Conservation (phyloP, 2,797 vertebrate genomes). For the Eulemur rubriventer region DNA sequence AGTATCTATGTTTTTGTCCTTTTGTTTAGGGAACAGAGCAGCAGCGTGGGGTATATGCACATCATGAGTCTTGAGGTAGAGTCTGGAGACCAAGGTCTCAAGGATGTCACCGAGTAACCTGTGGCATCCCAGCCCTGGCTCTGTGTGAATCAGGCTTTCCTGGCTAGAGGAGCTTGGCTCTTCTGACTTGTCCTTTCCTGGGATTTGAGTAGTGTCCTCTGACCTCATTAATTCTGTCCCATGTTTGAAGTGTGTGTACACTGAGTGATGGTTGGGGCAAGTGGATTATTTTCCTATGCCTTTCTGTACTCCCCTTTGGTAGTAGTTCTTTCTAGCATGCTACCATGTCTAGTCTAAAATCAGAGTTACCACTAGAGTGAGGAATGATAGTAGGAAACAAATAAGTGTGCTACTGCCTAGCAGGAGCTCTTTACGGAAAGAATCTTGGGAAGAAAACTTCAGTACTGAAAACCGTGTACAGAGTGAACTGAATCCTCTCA, state of each 20-base stretch:
- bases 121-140: background rate
- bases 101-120: background rate
- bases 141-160: background rate
- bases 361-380: background rate
- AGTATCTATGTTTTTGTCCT: background rate
- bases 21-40: slow-evolving; percentile 19
- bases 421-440: background rate
- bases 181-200: slow-evolving; percentile 12
- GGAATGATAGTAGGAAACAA: background rate
- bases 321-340: background rate
- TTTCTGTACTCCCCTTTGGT: background rate
- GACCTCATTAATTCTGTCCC: background rate
- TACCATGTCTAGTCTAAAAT: background rate
- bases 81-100: background rate
- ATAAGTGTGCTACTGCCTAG: background rate
- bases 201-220: background rate
- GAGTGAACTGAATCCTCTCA: background rate
- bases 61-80: background rate
- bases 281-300: background rate
- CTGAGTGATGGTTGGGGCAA: background rate
- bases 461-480: background rate
- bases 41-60: background rate
- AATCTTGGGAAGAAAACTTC: background rate
- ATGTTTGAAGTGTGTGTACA: background rate
- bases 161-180: background rate